These are phyloP conservation scores for Halcyon smyrnensis DNA, from an alignment of 2,797 vertebrate genomes.

Conservation along the genomic window DNA sequence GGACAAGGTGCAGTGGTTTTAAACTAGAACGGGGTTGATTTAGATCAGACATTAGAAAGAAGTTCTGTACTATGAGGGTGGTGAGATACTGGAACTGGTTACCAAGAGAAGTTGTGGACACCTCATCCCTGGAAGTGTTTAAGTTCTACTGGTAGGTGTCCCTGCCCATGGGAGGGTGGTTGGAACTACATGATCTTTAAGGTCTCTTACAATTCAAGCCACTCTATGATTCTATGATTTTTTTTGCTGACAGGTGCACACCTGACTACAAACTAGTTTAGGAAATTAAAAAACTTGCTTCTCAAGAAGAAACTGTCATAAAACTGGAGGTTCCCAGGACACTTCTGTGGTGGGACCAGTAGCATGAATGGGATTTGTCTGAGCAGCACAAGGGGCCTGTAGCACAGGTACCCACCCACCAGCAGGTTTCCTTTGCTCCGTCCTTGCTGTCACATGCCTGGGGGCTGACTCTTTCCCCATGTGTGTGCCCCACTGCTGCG, in stretches of 20 bases:
- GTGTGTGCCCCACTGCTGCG: accelerated
- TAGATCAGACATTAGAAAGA: too few species aligned
- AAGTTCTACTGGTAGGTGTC: too few species aligned
- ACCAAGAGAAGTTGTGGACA: too few species aligned
- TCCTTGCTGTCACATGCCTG: background rate
- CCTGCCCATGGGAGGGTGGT: too few species aligned
- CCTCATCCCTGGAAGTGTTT: too few species aligned
- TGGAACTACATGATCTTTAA: too few species aligned
- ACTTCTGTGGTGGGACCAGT: background rate
- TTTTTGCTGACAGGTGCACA: background rate
- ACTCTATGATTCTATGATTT: background rate
- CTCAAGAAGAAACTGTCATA: background rate
- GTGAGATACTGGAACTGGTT: too few species aligned
- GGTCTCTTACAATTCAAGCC: too few species aligned
- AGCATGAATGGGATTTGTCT: background rate
- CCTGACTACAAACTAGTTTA: background rate
- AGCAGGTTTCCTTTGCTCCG: background rate
- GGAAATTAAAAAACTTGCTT: background rate
- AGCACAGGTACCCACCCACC: background rate
- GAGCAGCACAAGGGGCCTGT: background rate
- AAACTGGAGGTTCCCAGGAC: background rate
- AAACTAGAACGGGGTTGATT: too few species aligned
- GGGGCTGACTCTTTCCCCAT: background rate
- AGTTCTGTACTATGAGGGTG: too few species aligned
- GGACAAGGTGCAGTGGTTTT: too few species aligned